Base-by-base conservation (phyloP, 1,140 invertebrate species). In the Eupeodes corollae region DNA sequence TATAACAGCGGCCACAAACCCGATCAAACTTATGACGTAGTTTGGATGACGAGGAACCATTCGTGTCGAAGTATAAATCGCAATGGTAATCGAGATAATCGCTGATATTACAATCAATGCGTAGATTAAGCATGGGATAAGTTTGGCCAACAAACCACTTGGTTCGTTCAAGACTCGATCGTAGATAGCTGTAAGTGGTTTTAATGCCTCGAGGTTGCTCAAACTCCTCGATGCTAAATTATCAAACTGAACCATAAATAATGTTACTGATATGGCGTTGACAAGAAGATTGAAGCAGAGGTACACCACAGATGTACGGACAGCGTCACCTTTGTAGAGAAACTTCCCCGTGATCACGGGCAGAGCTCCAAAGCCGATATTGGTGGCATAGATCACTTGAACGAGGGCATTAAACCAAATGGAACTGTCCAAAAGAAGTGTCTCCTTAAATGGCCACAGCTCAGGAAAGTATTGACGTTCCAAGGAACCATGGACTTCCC, bases 301-400 rank as follows among this genome's bases (percentile, higher is more conserved):
- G 46, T 68, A 68, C 5, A 68, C 62, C 14, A 66, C 55, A 3
- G 65, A 68, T 16, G 65, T 68, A 19, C 66, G 53, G 18, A 68
- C 60, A 2, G 66, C 65, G 41, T 68, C 66, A 6, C 66, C 63
- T 52, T 68, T 68, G 48, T 68, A 68, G 15, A 68, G 51, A 48
- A 68, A 68, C 50, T 68, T 68, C 11, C 66, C 66, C 3, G 66
- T 68, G 9, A 68, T n/a, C 49, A 68, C 64, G 11, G 66, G 63
- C 42, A 67, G 43, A 5, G 57, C 54, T 13, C 66, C 66, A 33
- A 68, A 59, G 21, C 65, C 66, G 32, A 62, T 65, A 40, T 67
- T 63, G 0, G 63, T 56, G 12, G 63, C 56, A 51, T 58, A 67
- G 15, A 68, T 48, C 8, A 68, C 65, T 54, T 68, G 66, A 51